Conservation (phyloP, 2,797 vertebrate species). For the Anas bahamensis region DNA sequence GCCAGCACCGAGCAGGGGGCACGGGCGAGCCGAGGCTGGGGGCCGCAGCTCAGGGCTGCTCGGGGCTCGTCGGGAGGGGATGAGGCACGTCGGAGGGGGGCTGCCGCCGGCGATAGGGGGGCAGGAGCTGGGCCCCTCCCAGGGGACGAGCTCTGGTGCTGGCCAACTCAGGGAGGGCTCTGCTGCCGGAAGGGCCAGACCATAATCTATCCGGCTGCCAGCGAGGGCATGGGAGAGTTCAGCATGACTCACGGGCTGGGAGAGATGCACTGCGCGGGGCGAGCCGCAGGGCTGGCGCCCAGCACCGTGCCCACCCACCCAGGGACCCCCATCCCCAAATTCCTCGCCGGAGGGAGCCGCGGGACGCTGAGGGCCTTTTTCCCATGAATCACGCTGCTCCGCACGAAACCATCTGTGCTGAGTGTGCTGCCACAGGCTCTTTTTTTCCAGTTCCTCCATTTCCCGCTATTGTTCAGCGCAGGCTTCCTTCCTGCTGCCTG, state of each 20-base stretch:
- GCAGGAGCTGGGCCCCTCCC: constrained; percentile 35
- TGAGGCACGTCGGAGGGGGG: neutral
- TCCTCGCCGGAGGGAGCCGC: neutral
- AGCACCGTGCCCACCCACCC: fast-evolving
- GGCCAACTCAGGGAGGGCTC: constrained; percentile 22
- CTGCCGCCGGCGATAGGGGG: neutral
- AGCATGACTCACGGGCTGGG: constrained; percentile 26
- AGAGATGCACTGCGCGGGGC: neutral
- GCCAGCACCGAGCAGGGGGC: neutral
- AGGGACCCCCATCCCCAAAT: neutral
- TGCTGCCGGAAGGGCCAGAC: constrained; percentile 46
- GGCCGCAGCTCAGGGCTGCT: neutral
- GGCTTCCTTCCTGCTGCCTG: constrained; percentile 84
- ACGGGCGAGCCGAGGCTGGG: fast-evolving
- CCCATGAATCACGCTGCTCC: constrained; percentile 59
- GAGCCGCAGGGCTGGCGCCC: neutral
- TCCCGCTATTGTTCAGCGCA: constrained; percentile 83
- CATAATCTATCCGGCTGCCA: constrained; percentile 26
- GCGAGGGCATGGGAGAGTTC: constrained; percentile 76
- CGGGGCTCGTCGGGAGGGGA: neutral
- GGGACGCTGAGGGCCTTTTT: constrained; percentile 19
- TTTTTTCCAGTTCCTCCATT: constrained; percentile 81
- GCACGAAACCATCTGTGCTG: constrained; percentile 60
- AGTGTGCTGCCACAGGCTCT: constrained; percentile 54
- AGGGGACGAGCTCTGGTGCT: neutral